phyloP scores from a whole-genome alignment of 2,888 invertebrate species.

The Patella caerulea region DNA sequence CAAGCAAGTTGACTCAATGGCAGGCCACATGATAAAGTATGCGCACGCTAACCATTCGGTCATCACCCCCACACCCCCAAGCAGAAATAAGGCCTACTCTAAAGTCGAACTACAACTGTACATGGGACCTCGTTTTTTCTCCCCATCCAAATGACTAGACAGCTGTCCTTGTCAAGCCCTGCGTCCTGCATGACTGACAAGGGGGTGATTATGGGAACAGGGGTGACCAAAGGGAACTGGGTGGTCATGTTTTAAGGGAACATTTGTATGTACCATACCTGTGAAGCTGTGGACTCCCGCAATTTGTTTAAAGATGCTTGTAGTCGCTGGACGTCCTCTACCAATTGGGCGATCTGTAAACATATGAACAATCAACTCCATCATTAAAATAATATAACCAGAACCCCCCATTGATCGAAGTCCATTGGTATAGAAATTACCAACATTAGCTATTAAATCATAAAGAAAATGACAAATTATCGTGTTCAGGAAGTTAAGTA shows the following conservation, averaged over 20 bases:
- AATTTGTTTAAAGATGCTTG: slow-evolving; percentile 87
- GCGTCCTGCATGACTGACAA: background rate
- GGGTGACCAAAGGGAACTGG: background rate
- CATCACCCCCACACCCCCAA: too few relatives aligned
- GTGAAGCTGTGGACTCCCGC: slow-evolving; percentile 89
- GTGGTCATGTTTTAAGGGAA: background rate
- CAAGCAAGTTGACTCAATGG: too few relatives aligned
- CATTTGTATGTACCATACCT: slow-evolving; percentile 69
- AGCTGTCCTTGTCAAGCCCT: too few relatives aligned
- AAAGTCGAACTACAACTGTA: too few relatives aligned
- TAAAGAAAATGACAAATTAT: background rate
- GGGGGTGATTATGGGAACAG: background rate
- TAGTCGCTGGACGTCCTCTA: slow-evolving; percentile 92
- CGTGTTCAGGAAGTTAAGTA: background rate
- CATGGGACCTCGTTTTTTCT: too few relatives aligned
- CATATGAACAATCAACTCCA: background rate
- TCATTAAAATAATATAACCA: too few relatives aligned
- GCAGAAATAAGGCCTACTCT: background rate
- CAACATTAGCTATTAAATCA: background rate
- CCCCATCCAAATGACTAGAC: too few relatives aligned
- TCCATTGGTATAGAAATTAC: too few relatives aligned
- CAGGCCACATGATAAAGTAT: too few relatives aligned
- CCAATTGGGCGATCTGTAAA: slow-evolving; percentile 90
- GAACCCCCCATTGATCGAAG: too few relatives aligned
- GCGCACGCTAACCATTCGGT: too few relatives aligned